Conservation (phyloP, 1,140 invertebrate genomes). For the Zaprionus davidi region DNA sequence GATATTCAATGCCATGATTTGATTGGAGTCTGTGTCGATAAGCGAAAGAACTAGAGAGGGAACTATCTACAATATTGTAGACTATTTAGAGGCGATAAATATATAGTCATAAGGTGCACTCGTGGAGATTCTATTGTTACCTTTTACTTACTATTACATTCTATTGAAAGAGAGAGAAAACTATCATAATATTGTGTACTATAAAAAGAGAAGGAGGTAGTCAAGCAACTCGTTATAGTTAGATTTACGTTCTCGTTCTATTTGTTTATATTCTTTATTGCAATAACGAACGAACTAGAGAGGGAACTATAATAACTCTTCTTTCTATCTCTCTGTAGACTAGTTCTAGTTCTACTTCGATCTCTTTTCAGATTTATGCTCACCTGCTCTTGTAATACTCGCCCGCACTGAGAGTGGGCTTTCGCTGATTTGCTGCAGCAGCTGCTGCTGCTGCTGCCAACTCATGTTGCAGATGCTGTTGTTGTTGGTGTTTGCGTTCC, state of each 20-base stretch:
- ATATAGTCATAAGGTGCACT: too few relatives aligned
- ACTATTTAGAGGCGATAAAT: too few relatives aligned
- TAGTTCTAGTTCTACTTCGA: not conserved
- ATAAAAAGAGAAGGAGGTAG: not conserved
- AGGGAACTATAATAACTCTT: too few relatives aligned
- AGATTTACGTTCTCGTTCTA: not conserved
- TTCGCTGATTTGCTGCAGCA: slow-evolving; percentile 26
- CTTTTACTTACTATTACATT: too few relatives aligned
- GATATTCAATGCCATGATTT: not conserved
- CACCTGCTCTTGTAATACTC: slow-evolving; percentile 75
- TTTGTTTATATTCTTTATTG: too few relatives aligned
- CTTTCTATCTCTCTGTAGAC: too few relatives aligned
- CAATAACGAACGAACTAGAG: too few relatives aligned
- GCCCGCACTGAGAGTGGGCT: slow-evolving; percentile 53
- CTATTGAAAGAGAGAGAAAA: not conserved
- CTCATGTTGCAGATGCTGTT: slow-evolving; percentile 47
- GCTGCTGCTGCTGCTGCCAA: slow-evolving; percentile 23
- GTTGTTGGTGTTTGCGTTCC: slow-evolving; percentile 62
- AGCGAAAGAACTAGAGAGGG: not conserved
- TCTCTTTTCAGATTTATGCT: not conserved
- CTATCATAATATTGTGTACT: not conserved
- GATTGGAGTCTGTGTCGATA: not conserved
- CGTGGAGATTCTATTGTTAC: too few relatives aligned
- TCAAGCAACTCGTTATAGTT: not conserved
- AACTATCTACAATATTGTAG: too few relatives aligned